Base-by-base conservation (phyloP, 1,140 invertebrate genomes). In the Anoplophora glabripennis region DNA sequence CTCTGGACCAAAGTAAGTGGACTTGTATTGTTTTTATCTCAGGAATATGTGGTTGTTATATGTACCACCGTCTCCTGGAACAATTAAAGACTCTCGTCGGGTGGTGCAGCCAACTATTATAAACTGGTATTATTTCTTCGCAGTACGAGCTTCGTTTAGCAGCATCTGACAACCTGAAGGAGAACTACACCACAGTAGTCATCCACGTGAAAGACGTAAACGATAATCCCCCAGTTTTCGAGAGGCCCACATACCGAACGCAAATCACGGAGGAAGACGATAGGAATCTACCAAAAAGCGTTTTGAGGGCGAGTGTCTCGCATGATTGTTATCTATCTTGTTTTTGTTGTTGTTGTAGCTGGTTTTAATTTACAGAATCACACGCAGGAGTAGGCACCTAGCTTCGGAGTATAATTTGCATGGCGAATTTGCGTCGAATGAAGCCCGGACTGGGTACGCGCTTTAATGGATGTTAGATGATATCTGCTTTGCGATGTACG, bases 181-280 rank as follows among this genome's bases (percentile, higher is more conserved):
- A 96, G 78, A 96, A 96, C 83, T 92, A 93, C 79, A 96, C 94
- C 4, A 94, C 89, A 7, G 93, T 96, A 36, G 92, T 96, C 65
- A 96, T 96, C 69, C 92, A 95, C 77, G 92, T 96, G 61, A 95
- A 95, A 79, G 93, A 95, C 73, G 92, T 95, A 46, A 96, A 96
- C 77, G 93, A 96, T 78, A 81, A 81, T 76, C 86, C 86, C 11
- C 90, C 90, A 1, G 88, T 90, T 55, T 96, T 96, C 77, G 93
- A 96, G 78, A 82, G 93, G 61, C 93, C 93, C 21, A 95, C 92
- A 46, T 96, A 96, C 79, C 85, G 92, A 69, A 94, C 93, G 7
- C 93, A 95, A 79, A 96, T 96, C 76, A 96, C 92, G 4, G 93
- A 96, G 76, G 94, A 96, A 77, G 93, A 96, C 74, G 93, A 96